Evolutionary conservation across 2,113 vertebrate species (phyloP).

Genomic region (Acanthisitta chloris): DNA sequence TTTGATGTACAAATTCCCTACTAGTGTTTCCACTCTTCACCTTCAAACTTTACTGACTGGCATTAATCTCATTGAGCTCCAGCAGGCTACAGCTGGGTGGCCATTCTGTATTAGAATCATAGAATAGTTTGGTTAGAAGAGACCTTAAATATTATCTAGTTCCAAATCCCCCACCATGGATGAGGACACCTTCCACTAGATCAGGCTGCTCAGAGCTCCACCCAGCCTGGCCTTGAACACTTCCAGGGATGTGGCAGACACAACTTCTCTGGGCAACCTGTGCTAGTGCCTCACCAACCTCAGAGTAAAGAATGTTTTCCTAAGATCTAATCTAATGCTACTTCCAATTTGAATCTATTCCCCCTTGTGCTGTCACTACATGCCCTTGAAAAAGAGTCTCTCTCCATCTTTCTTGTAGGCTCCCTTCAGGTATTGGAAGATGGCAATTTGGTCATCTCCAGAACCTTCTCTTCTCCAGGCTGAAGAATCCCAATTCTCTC

Average conservation of each 20-base stretch:
- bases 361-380: not conserved
- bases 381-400: not conserved
- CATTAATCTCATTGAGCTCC: accelerated
- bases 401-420: not conserved
- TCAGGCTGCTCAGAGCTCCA: not conserved
- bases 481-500: not conserved
- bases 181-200: not conserved
- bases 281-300: not conserved
- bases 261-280: not conserved
- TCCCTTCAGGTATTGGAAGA: not conserved
- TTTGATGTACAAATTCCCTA: not conserved
- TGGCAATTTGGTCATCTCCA: not conserved
- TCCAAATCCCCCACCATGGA: not conserved
- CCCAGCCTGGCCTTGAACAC: not conserved
- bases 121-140: not conserved
- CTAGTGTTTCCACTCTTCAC: not conserved
- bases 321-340: not conserved
- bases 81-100: not conserved
- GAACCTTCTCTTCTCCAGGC: not conserved
- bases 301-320: not conserved
- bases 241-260: not conserved
- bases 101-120: not conserved
- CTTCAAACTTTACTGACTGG: not conserved
- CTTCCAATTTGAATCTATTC: not conserved
- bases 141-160: not conserved